Evolutionary conservation across 2,888 invertebrate species (phyloP), one percentile per base, ranked within the genome.

Genomic region (Gnatocerus cornutus): DNA sequence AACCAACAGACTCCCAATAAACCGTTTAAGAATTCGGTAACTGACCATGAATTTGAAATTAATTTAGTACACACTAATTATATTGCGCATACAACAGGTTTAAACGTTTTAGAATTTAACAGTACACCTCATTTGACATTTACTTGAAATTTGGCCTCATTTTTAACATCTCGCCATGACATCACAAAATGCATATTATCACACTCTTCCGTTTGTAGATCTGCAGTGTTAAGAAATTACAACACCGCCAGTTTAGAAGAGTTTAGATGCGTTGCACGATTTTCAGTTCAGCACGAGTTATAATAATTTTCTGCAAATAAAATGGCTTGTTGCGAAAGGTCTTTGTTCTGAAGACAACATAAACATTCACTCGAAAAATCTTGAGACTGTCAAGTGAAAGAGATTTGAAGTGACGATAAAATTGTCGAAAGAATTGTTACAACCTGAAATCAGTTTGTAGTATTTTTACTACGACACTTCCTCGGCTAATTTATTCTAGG

Each of bases 221-320:
- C 21, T 21, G 21, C 21, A 21, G 21, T 21, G 21, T 3, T 21
- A 21, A 21, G 21, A 21, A 21, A 21, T 21, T 21, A 3, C 21
- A 3, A 21, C 21, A 21, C 21, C 21, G 21, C 2, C 21, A 4
- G 1, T 21, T 21, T 21, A 21, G 21, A 3, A 21, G 4, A 21
- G 21, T 21, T 21, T 21, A 21, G 21, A 21, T 21, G 21, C 21
- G 4, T 4, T 21, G 21, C 21, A 21, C 21, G 21, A 21, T 3
- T 3, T 21, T 1, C 21, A 1, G 21, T 21, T 21, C 21, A 21
- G 21, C 21, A 21, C 21, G 21, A 21, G 21, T 21, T 21, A 21
- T 21, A 21, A 21, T 21, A 46, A 46, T 46, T 16, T 46, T 46
- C 12, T 46, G 46, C 13, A 46, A 46, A 46, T 46, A 46, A 46